A percentile compares a stretch with the other conserved stretches of the same genome.
phyloP scores from a whole-genome alignment of 2,113 vertebrate genomes.

The Natator depressus region DNA sequence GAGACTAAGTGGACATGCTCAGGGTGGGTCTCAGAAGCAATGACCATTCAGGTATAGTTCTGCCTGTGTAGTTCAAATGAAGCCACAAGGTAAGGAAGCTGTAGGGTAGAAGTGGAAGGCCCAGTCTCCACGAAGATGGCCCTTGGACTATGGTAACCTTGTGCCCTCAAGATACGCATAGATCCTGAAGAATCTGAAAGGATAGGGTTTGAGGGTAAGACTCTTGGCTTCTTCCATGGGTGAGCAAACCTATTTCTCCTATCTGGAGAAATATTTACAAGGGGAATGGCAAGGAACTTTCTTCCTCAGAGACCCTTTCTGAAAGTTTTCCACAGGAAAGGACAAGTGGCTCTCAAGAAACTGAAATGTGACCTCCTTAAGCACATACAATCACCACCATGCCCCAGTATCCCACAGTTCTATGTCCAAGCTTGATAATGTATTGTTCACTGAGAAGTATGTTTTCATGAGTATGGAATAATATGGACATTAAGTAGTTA shows the following conservation, averaged over 20 bases:
- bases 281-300: not conserved
- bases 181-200: not conserved
- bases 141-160: no score
- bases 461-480: not conserved
- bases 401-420: not conserved
- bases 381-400: not conserved
- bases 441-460: not conserved
- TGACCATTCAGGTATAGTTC: not conserved
- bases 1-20: accelerated
- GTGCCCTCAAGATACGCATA: not conserved
- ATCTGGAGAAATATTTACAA: not conserved
- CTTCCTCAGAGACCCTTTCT: not conserved
- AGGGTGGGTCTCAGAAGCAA: not conserved
- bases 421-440: not conserved
- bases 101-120: not conserved
- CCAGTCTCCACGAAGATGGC: not conserved
- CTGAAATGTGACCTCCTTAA: not conserved
- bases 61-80: not conserved
- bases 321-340: not conserved
- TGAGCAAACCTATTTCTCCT: not conserved
- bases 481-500: not conserved
- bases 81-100: not conserved
- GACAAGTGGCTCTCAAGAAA: not conserved
- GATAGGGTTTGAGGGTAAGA: not conserved
- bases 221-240: not conserved